Percentiles rank a stretch among this genome's conserved stretches.
phyloP scores from a whole-genome alignment of 1,140 invertebrate genomes.

The Luehdorfia chinensis region DNA sequence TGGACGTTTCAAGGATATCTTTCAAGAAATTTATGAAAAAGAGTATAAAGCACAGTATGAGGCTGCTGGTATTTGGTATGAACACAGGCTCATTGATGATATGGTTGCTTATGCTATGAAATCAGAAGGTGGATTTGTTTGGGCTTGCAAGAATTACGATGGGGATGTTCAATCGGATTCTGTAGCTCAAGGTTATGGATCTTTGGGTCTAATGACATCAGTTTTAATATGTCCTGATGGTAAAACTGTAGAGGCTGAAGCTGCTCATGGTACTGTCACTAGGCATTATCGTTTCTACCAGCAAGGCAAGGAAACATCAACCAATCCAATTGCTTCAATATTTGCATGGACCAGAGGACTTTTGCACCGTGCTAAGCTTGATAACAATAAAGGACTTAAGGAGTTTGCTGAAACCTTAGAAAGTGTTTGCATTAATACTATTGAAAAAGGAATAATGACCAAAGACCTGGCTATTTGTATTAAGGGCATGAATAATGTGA shows the following conservation, averaged over 20 bases:
- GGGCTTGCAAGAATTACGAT: slow-evolving; percentile 99
- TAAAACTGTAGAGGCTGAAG: slow-evolving; percentile 97
- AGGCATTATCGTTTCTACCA: slow-evolving; percentile 96
- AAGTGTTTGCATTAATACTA: slow-evolving; percentile 94
- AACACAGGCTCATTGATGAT: slow-evolving; percentile 98
- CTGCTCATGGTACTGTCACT: slow-evolving; percentile 98
- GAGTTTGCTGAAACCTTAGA: slow-evolving; percentile 92
- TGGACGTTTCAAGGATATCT: slow-evolving; percentile 99
- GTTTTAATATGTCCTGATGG: slow-evolving; percentile 97
- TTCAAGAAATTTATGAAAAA: slow-evolving; percentile 97
- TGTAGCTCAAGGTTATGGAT: slow-evolving; percentile 96
- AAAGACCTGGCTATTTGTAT: slow-evolving; percentile 99
- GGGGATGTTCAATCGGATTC: slow-evolving; percentile 99
- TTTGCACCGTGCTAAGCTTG: slow-evolving; percentile 94
- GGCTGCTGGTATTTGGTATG: slow-evolving; percentile 94
- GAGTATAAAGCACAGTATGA: slow-evolving; percentile 94
- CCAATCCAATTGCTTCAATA: slow-evolving; percentile 99
- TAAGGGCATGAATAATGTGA: slow-evolving; percentile 92
- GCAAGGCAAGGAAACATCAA: slow-evolving; percentile 97
- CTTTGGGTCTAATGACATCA: slow-evolving; percentile 96
- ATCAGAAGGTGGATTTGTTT: slow-evolving; percentile 98
- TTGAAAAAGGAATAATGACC: slow-evolving; percentile 97
- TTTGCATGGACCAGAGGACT: slow-evolving; percentile 98
- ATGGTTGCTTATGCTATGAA: slow-evolving; percentile 99
- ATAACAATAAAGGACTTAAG: slow-evolving; percentile 87